Conservation (phyloP, 37 sponge, comb jelly and placozoan genomes). For the Halisarca cf. caerulea region DNA sequence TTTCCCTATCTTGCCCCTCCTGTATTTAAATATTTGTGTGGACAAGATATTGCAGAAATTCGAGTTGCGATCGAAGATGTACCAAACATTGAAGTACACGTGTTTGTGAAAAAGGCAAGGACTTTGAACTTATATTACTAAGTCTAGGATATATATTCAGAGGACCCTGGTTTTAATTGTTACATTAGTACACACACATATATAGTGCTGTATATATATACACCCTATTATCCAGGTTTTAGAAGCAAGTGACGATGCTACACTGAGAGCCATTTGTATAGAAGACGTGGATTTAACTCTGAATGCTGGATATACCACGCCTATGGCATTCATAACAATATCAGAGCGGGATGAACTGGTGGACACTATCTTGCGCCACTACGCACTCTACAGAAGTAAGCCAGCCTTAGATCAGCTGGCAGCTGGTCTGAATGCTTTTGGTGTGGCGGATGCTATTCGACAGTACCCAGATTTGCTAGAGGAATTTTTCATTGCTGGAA, state of each 20-base stretch:
- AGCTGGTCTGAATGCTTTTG: not conserved
- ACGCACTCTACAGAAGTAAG: not conserved
- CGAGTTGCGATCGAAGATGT: conserved; percentile 5
- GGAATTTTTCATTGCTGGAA: not conserved
- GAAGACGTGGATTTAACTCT: not conserved
- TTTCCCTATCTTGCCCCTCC: conserved; percentile 40
- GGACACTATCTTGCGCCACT: not conserved
- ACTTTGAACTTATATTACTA: too few relatives aligned
- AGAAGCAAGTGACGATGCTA: not conserved
- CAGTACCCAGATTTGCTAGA: not conserved
- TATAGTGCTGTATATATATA: too few relatives aligned
- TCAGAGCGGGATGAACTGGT: not conserved
- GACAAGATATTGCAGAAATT: not conserved
- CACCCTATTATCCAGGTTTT: not conserved
- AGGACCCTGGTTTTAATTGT: not conserved
- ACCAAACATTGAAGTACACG: not conserved
- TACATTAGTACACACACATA: not conserved
- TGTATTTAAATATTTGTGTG: conserved; percentile 24
- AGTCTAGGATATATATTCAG: too few relatives aligned
- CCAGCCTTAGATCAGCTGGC: conserved; percentile 10
- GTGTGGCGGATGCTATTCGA: not conserved
- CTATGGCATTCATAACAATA: not conserved
- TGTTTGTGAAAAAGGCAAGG: not conserved
- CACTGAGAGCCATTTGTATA: not conserved
- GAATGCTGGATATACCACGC: not conserved